Evolutionary conservation across 2,888 invertebrate species (phyloP), one percentile per base, ranked within the genome.

Genomic region (Chloroclystis v-ata): DNA sequence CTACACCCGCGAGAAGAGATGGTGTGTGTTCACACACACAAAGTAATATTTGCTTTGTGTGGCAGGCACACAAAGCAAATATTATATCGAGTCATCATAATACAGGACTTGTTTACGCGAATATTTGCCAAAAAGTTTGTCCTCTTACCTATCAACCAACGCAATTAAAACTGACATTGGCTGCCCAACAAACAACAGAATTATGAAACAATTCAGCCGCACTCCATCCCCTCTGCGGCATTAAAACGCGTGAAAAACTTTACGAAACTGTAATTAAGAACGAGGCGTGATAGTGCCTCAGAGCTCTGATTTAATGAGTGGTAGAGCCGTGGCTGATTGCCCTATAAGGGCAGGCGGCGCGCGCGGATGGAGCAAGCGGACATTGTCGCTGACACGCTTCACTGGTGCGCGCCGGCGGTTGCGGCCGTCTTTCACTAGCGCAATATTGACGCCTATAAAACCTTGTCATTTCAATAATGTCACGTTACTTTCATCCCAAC

Each of bases 361-460:
- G 37, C 13, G 37, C 7, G 20, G 38, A 41, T 84, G 85, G 78
- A 78, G 86, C 75, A 86, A 87, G 83, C 83, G 82, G 85, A 74
- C 85, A 83, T 83, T 83, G 86, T 79, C 79, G 72, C 65, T 67
- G 83, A 78, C 69, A 85, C 87, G 87, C 80, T 86, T 78, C 69
- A 83, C 59, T 80, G 83, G 75, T 67, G 77, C 78, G 71, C 79
- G 74, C 79, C 78, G 75, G 75, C 78, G 67, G 80, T 85, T 85
- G 85, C 86, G 67, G 75, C 78, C 79, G 78, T 86, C 86, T 84
- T 84, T 84, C 84, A 81, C 86, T 87, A 84, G 78, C 87, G 86
- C 87, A 86, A 87, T 77, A 82, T 75, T 84, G 72, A 82, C 82
- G 85, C 80, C 86, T 87, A 87, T 87, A 87, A 86, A 87, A 86